Evolutionary conservation across 37 sponge, comb jelly and placozoan genomes (phyloP).

Genomic region (Bolinopsis microptera): DNA sequence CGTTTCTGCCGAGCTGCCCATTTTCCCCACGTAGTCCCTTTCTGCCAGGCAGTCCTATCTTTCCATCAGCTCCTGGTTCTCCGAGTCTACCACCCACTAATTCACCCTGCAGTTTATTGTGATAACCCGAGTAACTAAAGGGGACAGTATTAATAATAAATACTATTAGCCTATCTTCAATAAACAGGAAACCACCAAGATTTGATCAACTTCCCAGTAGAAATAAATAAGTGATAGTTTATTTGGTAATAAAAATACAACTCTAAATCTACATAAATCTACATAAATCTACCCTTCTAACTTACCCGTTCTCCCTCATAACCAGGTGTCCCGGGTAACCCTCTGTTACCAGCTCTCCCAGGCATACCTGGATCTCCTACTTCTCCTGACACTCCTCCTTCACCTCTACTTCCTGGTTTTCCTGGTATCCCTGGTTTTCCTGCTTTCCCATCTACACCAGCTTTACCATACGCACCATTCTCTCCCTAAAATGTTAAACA

Average conservation of each 20-base stretch:
- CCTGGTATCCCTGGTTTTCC: not conserved
- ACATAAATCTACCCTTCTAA: too few relatives aligned
- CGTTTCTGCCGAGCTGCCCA: not conserved
- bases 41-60: not conserved
- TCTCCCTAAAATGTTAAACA: not conserved
- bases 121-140: too few relatives aligned
- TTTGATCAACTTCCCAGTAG: too few relatives aligned
- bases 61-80: not conserved
- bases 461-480: not conserved
- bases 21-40: not conserved
- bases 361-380: not conserved
- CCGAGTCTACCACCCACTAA: not conserved
- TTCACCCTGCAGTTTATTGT: too few relatives aligned
- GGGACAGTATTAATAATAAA: too few relatives aligned
- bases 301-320: constrained; percentile 13
- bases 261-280: too few relatives aligned
- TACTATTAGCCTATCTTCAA: not conserved
- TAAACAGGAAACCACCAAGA: too few relatives aligned
- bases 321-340: not conserved
- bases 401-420: not conserved
- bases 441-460: constrained; percentile 10
- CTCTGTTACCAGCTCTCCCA: constrained; percentile 2
- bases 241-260: too few relatives aligned
- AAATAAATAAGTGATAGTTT: too few relatives aligned
- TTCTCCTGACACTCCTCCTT: not conserved